phyloP scores from a whole-genome alignment of 2,888 invertebrate genomes.

The Pogonocherus hispidulus region DNA sequence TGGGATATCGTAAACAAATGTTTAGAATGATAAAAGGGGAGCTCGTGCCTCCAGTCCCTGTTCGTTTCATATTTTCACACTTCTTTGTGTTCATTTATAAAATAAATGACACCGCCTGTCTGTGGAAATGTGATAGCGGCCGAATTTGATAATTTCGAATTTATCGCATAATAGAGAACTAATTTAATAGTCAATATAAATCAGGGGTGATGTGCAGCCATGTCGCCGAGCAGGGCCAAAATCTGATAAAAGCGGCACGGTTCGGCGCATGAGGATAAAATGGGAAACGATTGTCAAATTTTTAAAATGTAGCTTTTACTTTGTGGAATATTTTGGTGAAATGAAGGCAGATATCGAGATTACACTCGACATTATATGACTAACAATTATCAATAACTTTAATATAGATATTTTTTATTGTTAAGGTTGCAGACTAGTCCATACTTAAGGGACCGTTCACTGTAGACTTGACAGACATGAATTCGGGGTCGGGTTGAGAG shows the following conservation, averaged over 20 bases:
- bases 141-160: constrained; percentile 30
- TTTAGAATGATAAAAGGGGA: background rate
- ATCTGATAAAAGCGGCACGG: background rate
- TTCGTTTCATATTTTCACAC: constrained; percentile 7
- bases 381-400: too few species aligned
- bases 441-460: too few species aligned
- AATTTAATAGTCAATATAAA: constrained; percentile 30
- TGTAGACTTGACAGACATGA: too few species aligned
- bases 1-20: constrained; percentile 2
- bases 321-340: too few species aligned
- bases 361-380: too few species aligned
- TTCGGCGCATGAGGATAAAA: background rate
- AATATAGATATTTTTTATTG: too few species aligned
- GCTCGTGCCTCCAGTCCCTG: background rate
- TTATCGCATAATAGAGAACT: constrained; percentile 26
- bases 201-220: constrained; percentile 19
- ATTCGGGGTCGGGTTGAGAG: too few species aligned
- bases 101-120: constrained; percentile 24
- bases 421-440: too few species aligned
- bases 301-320: too few species aligned
- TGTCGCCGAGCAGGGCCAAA: too few species aligned
- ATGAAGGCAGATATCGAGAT: too few species aligned
- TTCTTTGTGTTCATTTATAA: background rate
- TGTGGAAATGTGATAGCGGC: constrained; percentile 33
- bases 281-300: background rate